These are phyloP conservation scores for Platyrinchus mystaceus DNA, from an alignment of 2,797 vertebrate genomes.

Conservation along the genomic window DNA sequence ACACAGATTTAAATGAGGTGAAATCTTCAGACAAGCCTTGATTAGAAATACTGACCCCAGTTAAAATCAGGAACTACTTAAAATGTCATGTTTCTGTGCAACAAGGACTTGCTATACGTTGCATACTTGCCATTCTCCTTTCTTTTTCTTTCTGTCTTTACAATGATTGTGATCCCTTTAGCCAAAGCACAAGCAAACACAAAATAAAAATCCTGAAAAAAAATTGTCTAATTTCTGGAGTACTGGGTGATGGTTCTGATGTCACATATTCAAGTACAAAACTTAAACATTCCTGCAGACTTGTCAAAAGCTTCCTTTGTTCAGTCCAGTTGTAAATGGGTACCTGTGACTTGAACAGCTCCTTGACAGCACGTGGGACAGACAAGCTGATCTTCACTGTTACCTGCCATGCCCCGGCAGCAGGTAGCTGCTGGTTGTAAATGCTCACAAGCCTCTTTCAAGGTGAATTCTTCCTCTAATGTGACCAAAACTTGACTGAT, in stretches of 20 bases:
- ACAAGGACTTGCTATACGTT: neutral
- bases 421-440: neutral
- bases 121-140: neutral
- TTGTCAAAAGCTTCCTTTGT: neutral
- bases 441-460: neutral
- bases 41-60: neutral
- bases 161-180: neutral
- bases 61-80: neutral
- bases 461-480: neutral
- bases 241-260: neutral
- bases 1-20: neutral
- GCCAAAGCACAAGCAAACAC: neutral
- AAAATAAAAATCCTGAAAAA: neutral
- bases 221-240: neutral
- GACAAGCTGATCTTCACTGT: neutral
- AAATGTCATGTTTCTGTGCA: neutral
- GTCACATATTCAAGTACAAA: neutral
- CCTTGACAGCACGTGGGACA: fast-evolving
- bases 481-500: neutral
- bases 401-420: neutral
- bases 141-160: neutral
- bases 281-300: neutral
- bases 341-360: neutral
- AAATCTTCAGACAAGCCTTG: neutral
- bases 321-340: neutral